Conservation (phyloP, 1,140 invertebrate species). For the Colletes latitarsis region DNA sequence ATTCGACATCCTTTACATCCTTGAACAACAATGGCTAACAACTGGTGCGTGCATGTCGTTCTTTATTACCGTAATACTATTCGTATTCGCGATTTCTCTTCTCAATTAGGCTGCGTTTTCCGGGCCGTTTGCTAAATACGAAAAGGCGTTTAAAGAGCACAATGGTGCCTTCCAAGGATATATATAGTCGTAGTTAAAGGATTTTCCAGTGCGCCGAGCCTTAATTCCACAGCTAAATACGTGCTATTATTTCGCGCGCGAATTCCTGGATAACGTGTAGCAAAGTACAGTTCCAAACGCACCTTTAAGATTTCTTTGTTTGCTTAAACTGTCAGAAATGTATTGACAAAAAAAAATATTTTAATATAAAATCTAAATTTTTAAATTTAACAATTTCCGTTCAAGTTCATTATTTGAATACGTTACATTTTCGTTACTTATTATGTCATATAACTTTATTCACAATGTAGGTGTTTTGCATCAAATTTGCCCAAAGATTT, state of each 20-base stretch:
- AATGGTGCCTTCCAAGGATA: neutral
- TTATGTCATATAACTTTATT: no score
- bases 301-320: neutral
- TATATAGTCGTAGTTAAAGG: constrained; percentile 29
- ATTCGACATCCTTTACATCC: neutral
- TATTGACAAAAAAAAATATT: no score
- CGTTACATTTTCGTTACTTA: no score
- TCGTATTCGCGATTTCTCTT: neutral
- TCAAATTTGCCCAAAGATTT: no score
- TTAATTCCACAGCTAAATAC: constrained; percentile 22
- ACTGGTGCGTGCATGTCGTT: no score
- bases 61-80: neutral
- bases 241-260: constrained; percentile 1
- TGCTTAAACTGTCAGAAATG: no score
- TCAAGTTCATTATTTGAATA: no score
- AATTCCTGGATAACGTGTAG: neutral
- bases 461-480: no score
- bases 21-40: neutral
- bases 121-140: constrained; percentile 25
- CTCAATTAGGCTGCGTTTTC: constrained; percentile 3
- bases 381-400: no score
- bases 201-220: constrained; percentile 25
- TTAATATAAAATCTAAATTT: no score
- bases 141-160: constrained; percentile 9
- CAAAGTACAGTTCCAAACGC: neutral